Evolutionary conservation across 2,888 invertebrate genomes (phyloP), one percentile per base, ranked within the genome.

Genomic region (Hirtodrosophila histrioides): DNA sequence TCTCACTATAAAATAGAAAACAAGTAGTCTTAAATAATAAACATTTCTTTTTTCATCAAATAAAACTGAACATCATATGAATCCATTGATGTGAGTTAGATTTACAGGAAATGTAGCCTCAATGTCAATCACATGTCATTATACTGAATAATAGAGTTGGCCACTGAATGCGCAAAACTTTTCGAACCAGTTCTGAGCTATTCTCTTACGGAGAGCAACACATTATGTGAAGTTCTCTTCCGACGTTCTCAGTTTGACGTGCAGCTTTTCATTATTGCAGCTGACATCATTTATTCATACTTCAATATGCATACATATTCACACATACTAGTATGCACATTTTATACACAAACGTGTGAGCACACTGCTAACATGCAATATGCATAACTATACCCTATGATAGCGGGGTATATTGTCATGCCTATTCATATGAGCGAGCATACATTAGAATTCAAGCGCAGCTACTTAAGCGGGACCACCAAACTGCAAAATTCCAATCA

Each of bases 41-140:
- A 31, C 4, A 31, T 7, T 31, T 4, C 9, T 31, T 31, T 31
- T 7, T 5, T 31, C 31, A 8, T 31, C 0, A 31, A 8, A 31
- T 9, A 9, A 9, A 6, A 31, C 8, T 31, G 31, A 2, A 31
- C 3, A 31, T 17, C 17, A 17, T 17, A 17, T 17, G 24, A 50
- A 33, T 53, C 17, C n/a, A 50, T 57, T 55, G 36, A 43, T 24
- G 11, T 33, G 41, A 50, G 29, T 24, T 11, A 17, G 8, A 37
- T 10, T 36, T 29, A 49, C 60, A 76, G 81, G 83, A 86, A 79
- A 65, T 48, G 49, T 69, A 68, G 73, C 81, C 86, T 58, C 77
- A 69, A 79, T 79, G 77, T 79, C 86, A 86, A 76, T 81, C 83
- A 86, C 36, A 72, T 76, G 80, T 70, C 80, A 73, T 73, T 83